Evolutionary conservation across 1,140 invertebrate species (phyloP).

Genomic region (Cheumatopsyche charites): DNA sequence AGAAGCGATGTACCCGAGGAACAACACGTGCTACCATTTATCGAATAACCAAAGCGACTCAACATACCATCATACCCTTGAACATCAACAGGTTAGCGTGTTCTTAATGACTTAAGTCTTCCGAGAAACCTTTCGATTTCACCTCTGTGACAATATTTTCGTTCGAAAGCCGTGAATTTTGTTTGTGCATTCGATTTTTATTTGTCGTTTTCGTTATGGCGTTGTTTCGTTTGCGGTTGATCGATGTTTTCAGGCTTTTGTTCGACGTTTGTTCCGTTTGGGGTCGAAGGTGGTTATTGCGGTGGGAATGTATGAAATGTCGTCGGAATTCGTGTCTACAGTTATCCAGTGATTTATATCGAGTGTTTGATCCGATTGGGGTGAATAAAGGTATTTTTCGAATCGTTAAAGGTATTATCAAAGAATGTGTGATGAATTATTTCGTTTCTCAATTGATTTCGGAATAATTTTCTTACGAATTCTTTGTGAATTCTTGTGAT

Average conservation of each 20-base stretch:
- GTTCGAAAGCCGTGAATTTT: no score
- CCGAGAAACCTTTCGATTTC: no score
- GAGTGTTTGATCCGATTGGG: not conserved
- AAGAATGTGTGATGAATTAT: no score
- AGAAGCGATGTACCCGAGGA: not conserved
- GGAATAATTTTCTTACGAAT: no score
- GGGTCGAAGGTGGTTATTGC: not conserved
- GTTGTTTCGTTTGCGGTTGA: not conserved
- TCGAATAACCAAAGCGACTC: not conserved
- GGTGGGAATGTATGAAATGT: not conserved
- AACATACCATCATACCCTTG: no score
- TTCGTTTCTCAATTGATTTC: no score
- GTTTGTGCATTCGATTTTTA: not conserved
- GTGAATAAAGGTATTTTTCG: not conserved
- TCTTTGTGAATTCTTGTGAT: no score
- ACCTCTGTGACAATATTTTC: no score
- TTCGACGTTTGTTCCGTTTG: not conserved
- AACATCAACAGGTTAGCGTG: constrained; percentile 11
- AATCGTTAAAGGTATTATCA: no score
- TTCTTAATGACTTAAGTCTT: not conserved
- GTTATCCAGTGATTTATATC: not conserved
- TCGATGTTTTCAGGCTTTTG: not conserved
- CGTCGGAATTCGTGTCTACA: not conserved
- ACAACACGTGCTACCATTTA: constrained; percentile 5
- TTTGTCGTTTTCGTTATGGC: not conserved